phyloP scores from a whole-genome alignment of 2,888 invertebrate species.

The Ectemnius lituratus region DNA sequence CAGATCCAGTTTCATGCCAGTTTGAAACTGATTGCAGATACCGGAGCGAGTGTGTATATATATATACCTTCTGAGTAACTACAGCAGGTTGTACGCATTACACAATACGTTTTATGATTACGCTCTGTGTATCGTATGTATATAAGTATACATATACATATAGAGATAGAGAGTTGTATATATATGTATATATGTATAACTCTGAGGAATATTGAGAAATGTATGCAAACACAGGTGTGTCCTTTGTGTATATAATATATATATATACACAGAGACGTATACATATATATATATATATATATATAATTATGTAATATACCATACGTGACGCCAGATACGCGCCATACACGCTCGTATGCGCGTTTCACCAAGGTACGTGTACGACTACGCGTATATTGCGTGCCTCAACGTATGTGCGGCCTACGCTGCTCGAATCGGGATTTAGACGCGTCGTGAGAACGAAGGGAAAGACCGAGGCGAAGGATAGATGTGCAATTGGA shows the following conservation, averaged over 20 bases:
- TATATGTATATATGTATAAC: slow-evolving; percentile 8
- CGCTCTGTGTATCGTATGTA: slow-evolving; percentile 50
- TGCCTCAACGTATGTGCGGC: slow-evolving; percentile 73
- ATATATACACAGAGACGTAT: slow-evolving; percentile 44
- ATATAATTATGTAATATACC: slow-evolving; percentile 38
- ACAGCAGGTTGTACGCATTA: slow-evolving; percentile 68
- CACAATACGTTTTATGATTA: slow-evolving; percentile 56
- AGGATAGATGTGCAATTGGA: too few species aligned
- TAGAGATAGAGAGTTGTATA: slow-evolving; percentile 12
- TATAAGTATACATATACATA: neutral
- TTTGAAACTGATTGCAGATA: slow-evolving; percentile 76
- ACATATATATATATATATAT: slow-evolving; percentile 43
- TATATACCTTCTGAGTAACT: slow-evolving; percentile 66
- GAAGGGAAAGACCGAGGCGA: too few species aligned
- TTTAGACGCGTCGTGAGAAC: neutral
- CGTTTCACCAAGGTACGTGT: slow-evolving; percentile 37
- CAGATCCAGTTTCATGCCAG: slow-evolving; percentile 55
- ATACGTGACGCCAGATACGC: slow-evolving; percentile 55
- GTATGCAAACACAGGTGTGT: too few species aligned
- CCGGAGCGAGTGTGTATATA: slow-evolving; percentile 67
- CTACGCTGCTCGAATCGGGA: slow-evolving; percentile 68
- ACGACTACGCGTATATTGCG: slow-evolving; percentile 56
- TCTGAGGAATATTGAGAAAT: slow-evolving; percentile 39
- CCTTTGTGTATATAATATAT: slow-evolving; percentile 1
- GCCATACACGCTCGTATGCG: slow-evolving; percentile 47